Base-by-base conservation (phyloP, 2,888 invertebrate species). In the Agriotes lineatus region DNA sequence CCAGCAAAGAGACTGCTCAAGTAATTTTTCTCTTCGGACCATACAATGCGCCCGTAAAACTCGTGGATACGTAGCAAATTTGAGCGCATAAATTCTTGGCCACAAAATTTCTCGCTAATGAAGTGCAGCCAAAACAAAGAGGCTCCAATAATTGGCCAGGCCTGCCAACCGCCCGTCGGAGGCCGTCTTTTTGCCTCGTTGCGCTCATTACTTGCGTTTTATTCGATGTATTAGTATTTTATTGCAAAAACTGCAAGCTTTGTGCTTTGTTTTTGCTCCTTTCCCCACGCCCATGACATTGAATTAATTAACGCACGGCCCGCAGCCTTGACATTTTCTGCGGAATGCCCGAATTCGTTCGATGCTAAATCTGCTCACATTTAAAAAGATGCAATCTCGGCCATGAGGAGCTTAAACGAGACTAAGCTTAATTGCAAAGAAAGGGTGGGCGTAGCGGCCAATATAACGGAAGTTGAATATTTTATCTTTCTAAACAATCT, bases 371-470 rank as follows among this genome's bases (percentile, higher is more conserved):
- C 39, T 39, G 4, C 39, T 5, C 39, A 10, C 12, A 42, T 37
- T 12, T 25, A 66, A 68, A 71, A 74, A 76, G 75, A 76, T 77
- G 67, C 68, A 70, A 77, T 77, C 77, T 48, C 57, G 71, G 72
- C 71, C 77, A 75, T 77, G 76, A 76, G 73, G 72, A 72, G 67
- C 71, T 72, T 75, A 74, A n/a, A 76, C 72, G 57, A 63, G 67
- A 64, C 74, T 71, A 74, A 71, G 70, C 75, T 77, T 77, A 76
- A 78, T 78, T 77, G 77, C 68, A 72, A 77, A 76, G 76, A 78
- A 77, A 76, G 76, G 71, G 75, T 75, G 73, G 77, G 77, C 76
- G 77, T 75, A 68, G 7, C 69, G 62, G 72, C 72, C 72, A 77
- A 77, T 75, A 74, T 69, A 75, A 76, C 76, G 76, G 78, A 78